Evolutionary conservation across 2,113 vertebrate species (phyloP), one percentile per base, ranked within the genome.

Genomic region (Pogonocichla stellata): DNA sequence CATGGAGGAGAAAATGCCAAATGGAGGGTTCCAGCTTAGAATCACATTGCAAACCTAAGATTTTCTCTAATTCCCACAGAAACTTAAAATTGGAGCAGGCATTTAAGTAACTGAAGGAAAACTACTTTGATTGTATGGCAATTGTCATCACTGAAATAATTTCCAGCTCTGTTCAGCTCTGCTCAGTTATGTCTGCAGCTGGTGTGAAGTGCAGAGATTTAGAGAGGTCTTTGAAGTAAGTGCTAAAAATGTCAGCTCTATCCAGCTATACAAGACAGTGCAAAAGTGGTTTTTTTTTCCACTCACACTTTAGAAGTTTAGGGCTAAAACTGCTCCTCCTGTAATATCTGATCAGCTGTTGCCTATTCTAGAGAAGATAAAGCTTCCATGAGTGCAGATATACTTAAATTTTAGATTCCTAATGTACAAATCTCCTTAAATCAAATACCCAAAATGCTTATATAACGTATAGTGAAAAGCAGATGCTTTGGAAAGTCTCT

Each of bases 101-200:
- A 43, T 88, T 95, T 83, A 80, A 56, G 92, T 47, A 86, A 74
- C 58, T 67, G 75, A 83, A 90, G 29, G 71, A 80, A 94, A 96
- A 73, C 20, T 80, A 26, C 38, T 80, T 48, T 94, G 88, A 95
- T 78, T 90, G 79, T 70, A 80, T 83, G 60, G 90, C 82, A 88
- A 80, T 95, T 90, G 60, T 80, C 88, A 93, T 88, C 88, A 94
- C 66, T 69, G 56, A 90, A 96, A 96, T 90, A 14, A 73, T 64
- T 96, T 82, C 73, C 57, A 91, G 24, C 47, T 84, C 70, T 50
- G 22, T 61, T 88, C 90, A 60, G 12, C 42, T 92, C 67, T 54
- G 51, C 24, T 78, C 64, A 14, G 57, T 64, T 84, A 16, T 11
- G 43, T 79, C 56, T 93, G 47, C 29, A 65, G 23, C 85, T 80